Percentiles rank a stretch among this genome's conserved stretches.
Evolutionary conservation across 2,888 invertebrate genomes (phyloP).

Genomic region (Cyclophora punctaria): DNA sequence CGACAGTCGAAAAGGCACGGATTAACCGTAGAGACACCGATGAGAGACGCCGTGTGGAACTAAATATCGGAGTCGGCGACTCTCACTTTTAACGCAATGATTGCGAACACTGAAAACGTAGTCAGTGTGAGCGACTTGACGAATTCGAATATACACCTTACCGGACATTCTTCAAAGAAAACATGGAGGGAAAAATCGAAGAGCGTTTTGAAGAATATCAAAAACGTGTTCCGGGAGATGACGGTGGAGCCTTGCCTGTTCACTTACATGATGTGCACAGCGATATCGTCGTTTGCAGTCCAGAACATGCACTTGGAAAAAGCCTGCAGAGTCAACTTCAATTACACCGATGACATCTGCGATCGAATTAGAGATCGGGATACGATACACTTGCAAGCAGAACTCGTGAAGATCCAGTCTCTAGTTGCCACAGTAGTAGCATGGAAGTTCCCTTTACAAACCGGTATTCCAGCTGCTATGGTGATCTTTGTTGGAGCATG

Average conservation of each 20-base stretch:
- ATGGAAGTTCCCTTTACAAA: constrained; percentile 76
- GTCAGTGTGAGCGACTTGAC: constrained; percentile 46
- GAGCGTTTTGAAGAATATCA: constrained; percentile 47
- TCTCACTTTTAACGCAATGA: constrained; percentile 55
- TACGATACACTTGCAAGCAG: constrained; percentile 53
- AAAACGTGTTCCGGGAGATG: constrained; percentile 47
- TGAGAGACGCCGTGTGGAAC: constrained; percentile 40
- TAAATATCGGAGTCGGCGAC: constrained; percentile 42
- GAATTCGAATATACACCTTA: constrained; percentile 53
- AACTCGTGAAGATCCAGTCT: constrained; percentile 60
- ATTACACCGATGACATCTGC: constrained; percentile 69
- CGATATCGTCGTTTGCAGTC: constrained; percentile 77
- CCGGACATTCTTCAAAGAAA: constrained; percentile 31
- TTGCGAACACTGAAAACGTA: constrained; percentile 41
- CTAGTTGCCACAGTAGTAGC: constrained; percentile 71
- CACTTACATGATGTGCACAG: constrained; percentile 78
- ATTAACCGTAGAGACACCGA: constrained; percentile 50
- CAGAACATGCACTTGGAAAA: constrained; percentile 76
- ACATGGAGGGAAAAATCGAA: constrained; percentile 55
- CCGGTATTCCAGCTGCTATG: constrained; percentile 73
- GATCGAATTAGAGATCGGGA: constrained; percentile 61
- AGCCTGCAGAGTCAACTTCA: constrained; percentile 71
- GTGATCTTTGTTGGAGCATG: constrained; percentile 77
- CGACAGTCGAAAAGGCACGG: constrained; percentile 50
- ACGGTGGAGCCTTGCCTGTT: constrained; percentile 81